phyloP scores from a whole-genome alignment of 2,888 invertebrate species.

The Dryomyza anilis region DNA sequence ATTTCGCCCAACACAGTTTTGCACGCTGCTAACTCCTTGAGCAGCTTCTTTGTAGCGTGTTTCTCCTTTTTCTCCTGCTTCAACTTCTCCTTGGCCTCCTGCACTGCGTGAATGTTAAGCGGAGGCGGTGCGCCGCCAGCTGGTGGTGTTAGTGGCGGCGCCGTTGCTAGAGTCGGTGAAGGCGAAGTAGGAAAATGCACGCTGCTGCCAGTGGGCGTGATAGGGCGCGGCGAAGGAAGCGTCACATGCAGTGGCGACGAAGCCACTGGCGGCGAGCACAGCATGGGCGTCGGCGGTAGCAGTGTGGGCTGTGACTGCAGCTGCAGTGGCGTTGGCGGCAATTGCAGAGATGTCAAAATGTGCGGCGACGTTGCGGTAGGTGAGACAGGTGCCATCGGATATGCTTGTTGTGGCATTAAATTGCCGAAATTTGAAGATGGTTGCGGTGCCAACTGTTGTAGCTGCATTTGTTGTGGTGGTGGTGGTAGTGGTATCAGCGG shows the following conservation, averaged over 20 bases:
- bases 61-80: constrained; percentile 62
- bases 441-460: constrained; percentile 26
- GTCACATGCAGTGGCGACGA: constrained; percentile 41
- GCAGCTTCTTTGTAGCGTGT: constrained; percentile 67
- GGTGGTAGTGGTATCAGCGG: constrained; percentile 6
- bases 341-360: neutral
- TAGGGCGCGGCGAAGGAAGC: constrained; percentile 51
- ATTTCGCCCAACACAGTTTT: constrained; percentile 84
- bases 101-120: constrained; percentile 52
- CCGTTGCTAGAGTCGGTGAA: constrained; percentile 23
- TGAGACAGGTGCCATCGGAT: neutral
- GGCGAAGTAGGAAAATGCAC: constrained; percentile 37
- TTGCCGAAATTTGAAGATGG: constrained; percentile 32
- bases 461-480: constrained; percentile 23
- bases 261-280: constrained; percentile 37
- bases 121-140: constrained; percentile 44
- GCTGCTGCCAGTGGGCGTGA: constrained; percentile 44
- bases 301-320: constrained; percentile 24
- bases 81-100: constrained; percentile 60
- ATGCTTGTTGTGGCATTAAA: constrained; percentile 24
- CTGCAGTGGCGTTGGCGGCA: neutral
- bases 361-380: neutral
- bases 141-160: constrained; percentile 30
- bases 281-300: constrained; percentile 40
- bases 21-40: constrained; percentile 80